These are phyloP conservation scores for Xestia sexstrigata DNA, from an alignment of 2,888 invertebrate species.

Conservation along the genomic window DNA sequence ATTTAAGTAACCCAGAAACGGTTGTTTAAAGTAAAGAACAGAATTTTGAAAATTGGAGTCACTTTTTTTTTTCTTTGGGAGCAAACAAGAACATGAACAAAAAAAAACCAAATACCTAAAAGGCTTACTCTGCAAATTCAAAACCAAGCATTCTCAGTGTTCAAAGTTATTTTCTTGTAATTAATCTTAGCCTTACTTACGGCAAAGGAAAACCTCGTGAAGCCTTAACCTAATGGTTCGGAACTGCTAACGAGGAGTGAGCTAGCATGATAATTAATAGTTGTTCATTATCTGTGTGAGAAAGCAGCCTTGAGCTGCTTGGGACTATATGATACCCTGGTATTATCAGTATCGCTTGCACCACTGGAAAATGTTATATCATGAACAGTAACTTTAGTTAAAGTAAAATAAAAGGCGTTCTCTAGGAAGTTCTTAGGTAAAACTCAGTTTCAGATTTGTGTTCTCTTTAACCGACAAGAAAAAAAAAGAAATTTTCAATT, in stretches of 20 bases:
- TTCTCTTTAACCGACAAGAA: too few relatives aligned
- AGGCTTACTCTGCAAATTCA: background rate
- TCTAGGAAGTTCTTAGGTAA: background rate
- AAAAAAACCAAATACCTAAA: background rate
- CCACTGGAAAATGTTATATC: background rate
- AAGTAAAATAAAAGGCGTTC: background rate
- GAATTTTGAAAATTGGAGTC: background rate
- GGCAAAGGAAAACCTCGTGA: constrained; percentile 39
- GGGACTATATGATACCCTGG: background rate
- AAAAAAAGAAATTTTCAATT: too few relatives aligned
- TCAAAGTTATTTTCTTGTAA: constrained; percentile 3
- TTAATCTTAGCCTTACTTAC: constrained; percentile 33
- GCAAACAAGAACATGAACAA: background rate
- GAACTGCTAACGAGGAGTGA: constrained; percentile 42
- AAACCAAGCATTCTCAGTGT: background rate
- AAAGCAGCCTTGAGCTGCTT: constrained; percentile 1
- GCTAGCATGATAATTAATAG: constrained; percentile 42
- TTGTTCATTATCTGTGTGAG: constrained; percentile 16
- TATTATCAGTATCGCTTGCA: background rate
- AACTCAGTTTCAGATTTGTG: background rate
- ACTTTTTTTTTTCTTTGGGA: too few relatives aligned
- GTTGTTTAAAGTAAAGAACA: background rate
- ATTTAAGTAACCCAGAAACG: background rate
- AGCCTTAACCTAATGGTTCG: constrained; percentile 26
- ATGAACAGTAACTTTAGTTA: background rate